Evolutionary conservation across 2,888 invertebrate species (phyloP).

Genomic region (Notodonta ziczac): DNA sequence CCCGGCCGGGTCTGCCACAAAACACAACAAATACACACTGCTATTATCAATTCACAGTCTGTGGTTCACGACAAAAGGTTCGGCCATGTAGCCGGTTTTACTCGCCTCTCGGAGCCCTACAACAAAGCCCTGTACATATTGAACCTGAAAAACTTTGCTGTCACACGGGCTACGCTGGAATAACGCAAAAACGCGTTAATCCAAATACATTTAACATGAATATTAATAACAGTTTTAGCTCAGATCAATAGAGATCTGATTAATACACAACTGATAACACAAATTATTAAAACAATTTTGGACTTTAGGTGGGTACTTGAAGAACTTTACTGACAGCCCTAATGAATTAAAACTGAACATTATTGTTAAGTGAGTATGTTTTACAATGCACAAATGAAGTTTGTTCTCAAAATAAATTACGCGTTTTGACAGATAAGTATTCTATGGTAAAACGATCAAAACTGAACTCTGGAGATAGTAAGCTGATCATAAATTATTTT

Average conservation of each 20-base stretch:
- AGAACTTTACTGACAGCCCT: too few relatives aligned
- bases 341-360: too few relatives aligned
- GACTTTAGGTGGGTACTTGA: too few relatives aligned
- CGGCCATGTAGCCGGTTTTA: constrained; percentile 60
- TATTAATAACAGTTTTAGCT: constrained; percentile 21
- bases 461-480: too few relatives aligned
- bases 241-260: constrained; percentile 6
- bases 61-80: constrained; percentile 71
- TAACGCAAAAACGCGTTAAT: constrained; percentile 31
- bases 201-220: constrained; percentile 17
- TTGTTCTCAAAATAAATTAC: too few relatives aligned
- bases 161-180: constrained; percentile 23
- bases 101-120: constrained; percentile 49
- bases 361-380: too few relatives aligned
- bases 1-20: constrained; percentile 30
- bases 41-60: constrained; percentile 76
- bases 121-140: constrained; percentile 61
- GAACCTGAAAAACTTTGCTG: constrained; percentile 52
- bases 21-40: constrained; percentile 61
- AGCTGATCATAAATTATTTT: too few relatives aligned
- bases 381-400: too few relatives aligned
- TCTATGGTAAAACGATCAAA: too few relatives aligned
- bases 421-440: too few relatives aligned
- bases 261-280: not conserved
- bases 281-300: not conserved